A percentile compares a stretch with the other conserved stretches of the same genome.
Conservation (phyloP, 1,140 invertebrate genomes). For the Apis cerana region DNA sequence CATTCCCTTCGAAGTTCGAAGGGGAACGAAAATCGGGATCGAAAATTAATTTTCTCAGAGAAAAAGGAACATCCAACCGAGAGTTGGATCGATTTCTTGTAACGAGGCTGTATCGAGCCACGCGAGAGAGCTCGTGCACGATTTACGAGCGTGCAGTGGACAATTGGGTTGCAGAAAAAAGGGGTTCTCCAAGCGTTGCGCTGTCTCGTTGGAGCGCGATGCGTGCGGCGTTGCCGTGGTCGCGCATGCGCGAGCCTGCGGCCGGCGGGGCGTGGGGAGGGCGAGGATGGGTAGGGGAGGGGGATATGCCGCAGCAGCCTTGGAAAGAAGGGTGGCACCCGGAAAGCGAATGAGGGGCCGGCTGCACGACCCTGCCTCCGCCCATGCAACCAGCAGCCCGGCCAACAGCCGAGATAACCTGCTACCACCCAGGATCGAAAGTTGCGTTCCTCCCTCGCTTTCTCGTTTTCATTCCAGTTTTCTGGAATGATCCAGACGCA, state of each 20-base stretch:
- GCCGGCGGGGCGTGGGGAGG: too few relatives aligned
- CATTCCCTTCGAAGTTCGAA: neutral
- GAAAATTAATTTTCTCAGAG: too few relatives aligned
- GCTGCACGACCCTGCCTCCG: constrained; percentile 76
- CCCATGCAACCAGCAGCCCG: constrained; percentile 72
- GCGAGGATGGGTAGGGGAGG: too few relatives aligned
- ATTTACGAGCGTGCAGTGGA: too few relatives aligned
- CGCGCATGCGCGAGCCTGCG: constrained; percentile 61
- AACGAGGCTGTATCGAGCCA: too few relatives aligned
- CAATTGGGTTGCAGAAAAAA: neutral
- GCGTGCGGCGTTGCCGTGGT: constrained; percentile 47
- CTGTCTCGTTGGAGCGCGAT: constrained; percentile 16
- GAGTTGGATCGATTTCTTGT: constrained; percentile 13
- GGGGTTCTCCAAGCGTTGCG: constrained; percentile 3
- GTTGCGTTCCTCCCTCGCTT: constrained; percentile 31
- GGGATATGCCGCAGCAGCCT: constrained; percentile 62
- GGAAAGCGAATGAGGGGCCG: constrained; percentile 77
- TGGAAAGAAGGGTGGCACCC: constrained; percentile 76
- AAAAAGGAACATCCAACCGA: too few relatives aligned
- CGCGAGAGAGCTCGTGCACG: too few relatives aligned
- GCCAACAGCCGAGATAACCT: constrained; percentile 63
- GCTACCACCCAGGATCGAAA: constrained; percentile 63
- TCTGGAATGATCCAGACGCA: neutral
- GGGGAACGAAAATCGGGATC: too few relatives aligned
- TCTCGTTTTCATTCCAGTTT: constrained; percentile 13